Percentiles rank a stretch among this genome's conserved stretches.
Evolutionary conservation across 2,888 invertebrate genomes (phyloP).

Genomic region (Apodemia mormo): DNA sequence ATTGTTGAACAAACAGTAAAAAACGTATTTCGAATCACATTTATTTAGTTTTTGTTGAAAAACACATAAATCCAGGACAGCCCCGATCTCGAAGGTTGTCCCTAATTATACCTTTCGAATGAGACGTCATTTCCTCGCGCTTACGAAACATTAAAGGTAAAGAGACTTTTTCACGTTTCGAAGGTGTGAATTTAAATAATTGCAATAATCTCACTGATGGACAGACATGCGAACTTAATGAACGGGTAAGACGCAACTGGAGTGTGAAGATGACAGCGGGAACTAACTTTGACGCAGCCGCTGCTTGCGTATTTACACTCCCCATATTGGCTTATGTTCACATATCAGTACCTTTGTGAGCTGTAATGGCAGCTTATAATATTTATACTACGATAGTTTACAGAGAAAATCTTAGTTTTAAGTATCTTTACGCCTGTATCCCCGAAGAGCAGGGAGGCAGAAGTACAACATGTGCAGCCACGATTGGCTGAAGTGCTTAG

Average conservation of each 20-base stretch:
- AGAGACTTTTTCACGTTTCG: conserved; percentile 74
- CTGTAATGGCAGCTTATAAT: too few species aligned
- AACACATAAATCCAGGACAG: conserved; percentile 61
- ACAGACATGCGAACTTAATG: conserved; percentile 77
- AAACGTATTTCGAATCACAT: background rate
- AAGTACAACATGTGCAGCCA: too few species aligned
- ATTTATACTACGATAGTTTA: too few species aligned
- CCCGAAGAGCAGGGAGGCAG: too few species aligned
- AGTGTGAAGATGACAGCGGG: conserved; percentile 59
- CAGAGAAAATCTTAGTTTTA: too few species aligned
- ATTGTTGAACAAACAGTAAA: background rate
- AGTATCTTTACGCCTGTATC: too few species aligned
- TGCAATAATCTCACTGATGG: conserved; percentile 73
- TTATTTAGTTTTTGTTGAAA: conserved; percentile 31
- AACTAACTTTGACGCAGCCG: conserved; percentile 28
- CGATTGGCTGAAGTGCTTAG: too few species aligned
- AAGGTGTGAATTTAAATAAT: conserved; percentile 83
- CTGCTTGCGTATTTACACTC: conserved; percentile 18
- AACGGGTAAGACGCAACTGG: conserved; percentile 53
- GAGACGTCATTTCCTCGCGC: conserved; percentile 79
- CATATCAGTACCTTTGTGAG: too few species aligned
- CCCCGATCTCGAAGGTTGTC: conserved; percentile 70
- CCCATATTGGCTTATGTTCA: background rate
- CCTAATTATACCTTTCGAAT: conserved; percentile 81
- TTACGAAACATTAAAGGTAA: conserved; percentile 79